These are phyloP conservation scores for Chironomus tepperi DNA, from an alignment of 1,140 invertebrate genomes.

Conservation along the genomic window DNA sequence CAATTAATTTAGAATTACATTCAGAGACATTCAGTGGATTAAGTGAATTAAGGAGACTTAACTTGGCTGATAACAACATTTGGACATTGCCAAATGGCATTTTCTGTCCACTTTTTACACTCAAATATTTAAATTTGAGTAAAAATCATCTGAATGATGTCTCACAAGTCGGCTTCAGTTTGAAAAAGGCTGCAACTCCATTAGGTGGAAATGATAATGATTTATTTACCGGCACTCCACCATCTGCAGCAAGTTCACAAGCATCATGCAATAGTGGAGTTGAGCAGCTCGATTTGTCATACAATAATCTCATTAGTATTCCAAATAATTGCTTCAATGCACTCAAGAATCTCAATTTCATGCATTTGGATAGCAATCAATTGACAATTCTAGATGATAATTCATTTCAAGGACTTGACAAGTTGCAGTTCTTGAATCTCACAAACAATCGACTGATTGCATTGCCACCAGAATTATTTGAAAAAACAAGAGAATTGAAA, in stretches of 20 bases:
- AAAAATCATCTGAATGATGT: slow-evolving; percentile 72
- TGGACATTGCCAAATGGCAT: slow-evolving; percentile 72
- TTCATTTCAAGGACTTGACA: slow-evolving; percentile 56
- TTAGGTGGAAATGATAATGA: background rate
- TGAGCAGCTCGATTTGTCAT: slow-evolving; percentile 66
- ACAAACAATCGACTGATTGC: slow-evolving; percentile 66
- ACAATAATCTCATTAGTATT: slow-evolving; percentile 60
- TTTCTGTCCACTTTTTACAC: slow-evolving; percentile 66
- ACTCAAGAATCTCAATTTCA: slow-evolving; percentile 52
- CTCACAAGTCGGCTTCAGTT: slow-evolving; percentile 62
- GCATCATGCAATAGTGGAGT: slow-evolving; percentile 75
- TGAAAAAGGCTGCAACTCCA: slow-evolving; percentile 34
- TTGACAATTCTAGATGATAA: slow-evolving; percentile 61
- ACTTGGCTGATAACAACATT: slow-evolving; percentile 83
- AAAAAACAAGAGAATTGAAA: slow-evolving; percentile 53
- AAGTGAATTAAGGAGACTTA: slow-evolving; percentile 62
- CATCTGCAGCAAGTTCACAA: slow-evolving; percentile 56
- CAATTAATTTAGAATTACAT: slow-evolving; percentile 71
- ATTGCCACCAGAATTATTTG: slow-evolving; percentile 64
- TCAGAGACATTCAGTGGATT: slow-evolving; percentile 64
- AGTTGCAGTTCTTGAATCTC: slow-evolving; percentile 60
- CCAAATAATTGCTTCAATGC: slow-evolving; percentile 59
- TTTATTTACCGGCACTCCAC: slow-evolving; percentile 59
- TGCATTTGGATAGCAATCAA: slow-evolving; percentile 64
- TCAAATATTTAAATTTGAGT: slow-evolving; percentile 71